Conservation (phyloP, 1,140 invertebrate genomes). For the Myzus persicae region DNA sequence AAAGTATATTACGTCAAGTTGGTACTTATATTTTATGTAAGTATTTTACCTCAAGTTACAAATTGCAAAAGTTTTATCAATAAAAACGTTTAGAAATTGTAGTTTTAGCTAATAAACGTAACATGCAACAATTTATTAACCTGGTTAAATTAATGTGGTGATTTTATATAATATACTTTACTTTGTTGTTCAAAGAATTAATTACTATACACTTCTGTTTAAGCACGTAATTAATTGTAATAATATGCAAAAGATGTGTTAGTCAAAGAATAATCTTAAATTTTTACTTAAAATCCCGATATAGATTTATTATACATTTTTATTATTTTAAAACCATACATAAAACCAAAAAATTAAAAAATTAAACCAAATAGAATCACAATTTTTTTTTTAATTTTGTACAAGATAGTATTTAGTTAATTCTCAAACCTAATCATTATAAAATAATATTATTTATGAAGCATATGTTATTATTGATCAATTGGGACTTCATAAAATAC, state of each 20-base stretch:
- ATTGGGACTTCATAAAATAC: neutral
- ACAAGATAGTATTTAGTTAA: neutral
- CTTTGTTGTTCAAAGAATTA: neutral
- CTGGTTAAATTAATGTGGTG: neutral
- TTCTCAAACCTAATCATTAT: neutral
- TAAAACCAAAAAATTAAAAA: too few species aligned
- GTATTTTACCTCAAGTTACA: neutral
- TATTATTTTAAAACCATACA: neutral
- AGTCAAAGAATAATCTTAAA: neutral
- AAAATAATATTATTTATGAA: neutral
- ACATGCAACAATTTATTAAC: neutral
- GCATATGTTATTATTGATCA: neutral
- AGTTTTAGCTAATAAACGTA: constrained; percentile 12
- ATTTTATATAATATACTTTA: constrained; percentile 20
- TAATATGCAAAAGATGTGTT: neutral
- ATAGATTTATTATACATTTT: neutral
- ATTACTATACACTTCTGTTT: neutral
- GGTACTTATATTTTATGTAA: neutral
- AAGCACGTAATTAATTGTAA: neutral
- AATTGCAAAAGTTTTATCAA: neutral
- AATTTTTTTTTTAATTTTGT: too few species aligned
- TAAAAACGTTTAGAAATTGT: neutral
- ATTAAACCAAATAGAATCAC: too few species aligned
- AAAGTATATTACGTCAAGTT: neutral
- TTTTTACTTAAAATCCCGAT: neutral